Evolutionary conservation across 2,888 invertebrate genomes (phyloP).

Genomic region (Cosmia trapezina): DNA sequence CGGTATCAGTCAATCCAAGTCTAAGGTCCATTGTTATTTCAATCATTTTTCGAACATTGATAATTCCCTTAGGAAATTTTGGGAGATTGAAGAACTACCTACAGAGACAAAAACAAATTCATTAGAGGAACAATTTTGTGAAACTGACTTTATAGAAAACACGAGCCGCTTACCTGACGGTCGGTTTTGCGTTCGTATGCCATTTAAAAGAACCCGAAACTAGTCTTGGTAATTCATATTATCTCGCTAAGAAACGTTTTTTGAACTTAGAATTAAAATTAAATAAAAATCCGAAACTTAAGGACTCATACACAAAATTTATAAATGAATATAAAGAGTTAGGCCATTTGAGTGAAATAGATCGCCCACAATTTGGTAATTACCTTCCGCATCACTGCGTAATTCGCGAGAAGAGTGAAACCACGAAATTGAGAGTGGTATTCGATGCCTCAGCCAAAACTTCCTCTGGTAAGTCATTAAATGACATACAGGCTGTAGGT

Average conservation of each 20-base stretch:
- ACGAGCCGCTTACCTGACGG: slow-evolving; percentile 7
- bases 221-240: slow-evolving; percentile 4
- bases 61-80: neutral
- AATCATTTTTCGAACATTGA: neutral
- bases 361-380: neutral
- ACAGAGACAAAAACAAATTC: slow-evolving; percentile 3
- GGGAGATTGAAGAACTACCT: slow-evolving; percentile 5
- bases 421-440: slow-evolving; percentile 10
- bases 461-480: slow-evolving; percentile 1
- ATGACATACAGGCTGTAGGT: slow-evolving; percentile 10
- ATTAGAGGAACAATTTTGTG: neutral
- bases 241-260: slow-evolving; percentile 8
- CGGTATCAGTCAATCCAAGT: neutral
- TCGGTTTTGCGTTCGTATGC: slow-evolving; percentile 11
- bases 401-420: slow-evolving; percentile 2
- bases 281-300: neutral
- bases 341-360: neutral
- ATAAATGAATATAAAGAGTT: slow-evolving; percentile 15
- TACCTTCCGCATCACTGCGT: slow-evolving; percentile 18
- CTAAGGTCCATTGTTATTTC: slow-evolving; percentile 1
- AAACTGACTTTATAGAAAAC: slow-evolving; percentile 7
- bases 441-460: slow-evolving; percentile 12
- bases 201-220: slow-evolving; percentile 4
- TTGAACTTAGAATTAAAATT: slow-evolving; percentile 1
- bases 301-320: slow-evolving; percentile 1